Base-by-base conservation (phyloP, 92 coral and sea anemone genomes). In the Porites divaricata region DNA sequence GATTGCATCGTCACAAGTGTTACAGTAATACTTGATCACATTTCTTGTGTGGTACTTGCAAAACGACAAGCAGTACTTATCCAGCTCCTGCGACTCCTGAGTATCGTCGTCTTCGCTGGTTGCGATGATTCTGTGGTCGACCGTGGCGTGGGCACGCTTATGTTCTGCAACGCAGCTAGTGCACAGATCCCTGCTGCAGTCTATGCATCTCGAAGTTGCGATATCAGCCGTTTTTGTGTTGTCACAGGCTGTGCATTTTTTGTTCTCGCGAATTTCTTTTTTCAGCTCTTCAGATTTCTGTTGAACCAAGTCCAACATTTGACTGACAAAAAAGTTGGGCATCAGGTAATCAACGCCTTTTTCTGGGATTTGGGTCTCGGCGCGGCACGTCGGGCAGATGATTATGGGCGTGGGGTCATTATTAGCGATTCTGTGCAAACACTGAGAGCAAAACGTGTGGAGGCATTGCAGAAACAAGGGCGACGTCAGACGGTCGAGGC, bases 1-100 rank as follows among this genome's bases (percentile, higher is more conserved):
- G 12, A 97, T 95, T 17, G 99, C 96, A 86, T 93, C 96, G 65
- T 97, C 99, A 61, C 99, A 97, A 41, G 99, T 95, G 79, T 92
- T 91, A 52, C 99, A 97, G 64, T 93, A 97, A 62, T 97, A 97
- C 90, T 97, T 97, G 98, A 97, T 97, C 81, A 97, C 91, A 65
- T 97, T 97, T 65, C 99, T 75, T 16, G 99, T 97, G 85, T 97
- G 99, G 71, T 93, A 91, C 81, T 89, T 95, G 80, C 99, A 97
- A 81, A 97, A 97, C 10, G 97, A 88, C 72, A 93, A 73, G 88
- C 98, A 93, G 85, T 97, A 97, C 63, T 87, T 89, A 85, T 97
- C 99, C 17, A 97, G 89, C 72, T 93, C 93, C 64, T 95, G 98
- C 10, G 85, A 83, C 2, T 88, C 93, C 7, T 88, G 81, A 23